A percentile compares a stretch with the other conserved stretches of the same genome.
These are phyloP conservation scores for Phrynosoma platyrhinos DNA, from an alignment of 2,113 vertebrate species.

Conservation along the genomic window DNA sequence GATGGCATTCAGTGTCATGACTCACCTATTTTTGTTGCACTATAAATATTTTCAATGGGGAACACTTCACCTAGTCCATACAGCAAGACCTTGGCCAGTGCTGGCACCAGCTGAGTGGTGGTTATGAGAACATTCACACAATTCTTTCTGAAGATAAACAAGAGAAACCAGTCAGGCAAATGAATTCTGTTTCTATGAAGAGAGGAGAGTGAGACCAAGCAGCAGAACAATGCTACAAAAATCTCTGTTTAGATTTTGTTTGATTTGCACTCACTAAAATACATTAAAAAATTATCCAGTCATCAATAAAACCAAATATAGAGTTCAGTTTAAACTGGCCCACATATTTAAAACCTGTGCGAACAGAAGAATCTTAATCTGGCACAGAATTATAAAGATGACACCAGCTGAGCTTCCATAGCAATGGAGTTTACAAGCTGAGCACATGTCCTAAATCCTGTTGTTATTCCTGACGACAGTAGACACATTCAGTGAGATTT, in stretches of 20 bases:
- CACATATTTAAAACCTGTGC: neutral
- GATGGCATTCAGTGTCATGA: neutral
- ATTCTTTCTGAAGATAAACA: slow-evolving; percentile 84
- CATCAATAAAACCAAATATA: neutral
- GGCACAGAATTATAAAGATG: neutral
- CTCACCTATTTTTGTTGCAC: slow-evolving; percentile 97
- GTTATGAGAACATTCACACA: slow-evolving; percentile 97
- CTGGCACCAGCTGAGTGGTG: slow-evolving; percentile 96
- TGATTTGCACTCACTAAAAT: no score
- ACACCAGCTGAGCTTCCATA: neutral
- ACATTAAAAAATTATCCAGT: neutral
- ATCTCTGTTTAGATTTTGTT: neutral
- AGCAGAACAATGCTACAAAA: neutral
- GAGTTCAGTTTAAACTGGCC: no score
- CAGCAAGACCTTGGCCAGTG: slow-evolving; percentile 95
- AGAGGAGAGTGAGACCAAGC: no score
- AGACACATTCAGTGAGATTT: no score
- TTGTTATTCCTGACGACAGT: no score
- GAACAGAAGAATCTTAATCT: neutral
- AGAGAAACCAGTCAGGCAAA: slow-evolving; percentile 36
- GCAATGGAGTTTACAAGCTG: neutral
- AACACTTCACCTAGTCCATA: slow-evolving; percentile 96
- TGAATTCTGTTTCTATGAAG: no score
- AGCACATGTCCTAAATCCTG: neutral
- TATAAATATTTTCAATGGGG: slow-evolving; percentile 98